Evolutionary conservation across 2,888 invertebrate species (phyloP), one percentile per base, ranked within the genome.

Genomic region (Diaperis boleti): DNA sequence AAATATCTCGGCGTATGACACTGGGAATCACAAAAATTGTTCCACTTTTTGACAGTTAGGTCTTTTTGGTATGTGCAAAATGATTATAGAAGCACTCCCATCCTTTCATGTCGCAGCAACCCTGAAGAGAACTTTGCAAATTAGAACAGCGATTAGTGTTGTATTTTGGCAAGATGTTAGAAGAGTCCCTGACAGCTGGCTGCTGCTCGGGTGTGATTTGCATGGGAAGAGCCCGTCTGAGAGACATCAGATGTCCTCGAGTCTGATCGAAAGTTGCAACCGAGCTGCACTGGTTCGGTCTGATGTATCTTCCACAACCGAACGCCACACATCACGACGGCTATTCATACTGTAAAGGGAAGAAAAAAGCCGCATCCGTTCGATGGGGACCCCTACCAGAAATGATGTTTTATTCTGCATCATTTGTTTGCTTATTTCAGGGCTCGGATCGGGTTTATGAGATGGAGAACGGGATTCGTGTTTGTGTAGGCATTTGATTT

Each of bases 161-260:
- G 45, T 17, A 45, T 45, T 49, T 49, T 14, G 49, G 1, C n/a
- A 6, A 15, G 26, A 45, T 45, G 42, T 54, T 54, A 54, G 42
- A 41, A 42, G 42, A 41, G 10, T 29, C 17, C 41, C 18, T 45
- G 57, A 52, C 49, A 57, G 52, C 59, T 62, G 62, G 62, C 37
- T 60, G 52, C 15, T 39, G 52, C 17, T 10, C 14, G 54, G 55
- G 57, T 52, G 66, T 65, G 68, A 70, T 70, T 70, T 69, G 68
- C 69, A 69, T 69, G 65, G 67, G 68, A 68, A 67, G 61, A 67
- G 42, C 60, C 31, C 52, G 52, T 50, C 17, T 49, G 50, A 47
- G 59, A 63, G 55, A 54, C 65, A 59, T 59, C 59, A 57, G 39
- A 37, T 26, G 59, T 39, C 62, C 52, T 62, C 41, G 49, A n/a